phyloP scores from a whole-genome alignment of 2,797 vertebrate species.

The Staurois parvus region DNA sequence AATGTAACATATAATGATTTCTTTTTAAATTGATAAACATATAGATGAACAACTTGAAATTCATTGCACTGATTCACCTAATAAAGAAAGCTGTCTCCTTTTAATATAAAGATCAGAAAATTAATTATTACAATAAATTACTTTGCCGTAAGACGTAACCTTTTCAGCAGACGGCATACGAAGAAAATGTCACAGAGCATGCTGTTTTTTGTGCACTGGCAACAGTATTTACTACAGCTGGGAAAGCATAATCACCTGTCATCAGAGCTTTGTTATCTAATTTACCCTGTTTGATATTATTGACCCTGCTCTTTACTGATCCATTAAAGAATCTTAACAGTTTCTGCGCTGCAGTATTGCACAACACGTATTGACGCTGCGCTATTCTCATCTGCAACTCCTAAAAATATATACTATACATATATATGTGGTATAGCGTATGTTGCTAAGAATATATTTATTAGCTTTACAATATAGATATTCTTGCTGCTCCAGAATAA shows the following conservation, averaged over 20 bases:
- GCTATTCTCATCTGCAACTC: background rate
- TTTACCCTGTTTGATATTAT: conserved; percentile 59
- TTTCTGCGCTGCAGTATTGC: conserved; percentile 19
- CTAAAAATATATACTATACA: conserved; percentile 8
- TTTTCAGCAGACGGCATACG: conserved; percentile 46
- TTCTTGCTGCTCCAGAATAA: conserved; percentile 19
- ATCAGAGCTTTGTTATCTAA: conserved; percentile 58
- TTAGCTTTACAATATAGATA: conserved; percentile 45
- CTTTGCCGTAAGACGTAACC: conserved; percentile 51
- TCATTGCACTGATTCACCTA: conserved; percentile 25
- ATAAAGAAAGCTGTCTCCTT: conserved; percentile 43
- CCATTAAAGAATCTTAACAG: conserved; percentile 44
- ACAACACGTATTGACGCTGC: background rate
- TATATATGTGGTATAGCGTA: conserved; percentile 7
- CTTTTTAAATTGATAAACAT: conserved; percentile 39
- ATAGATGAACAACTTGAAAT: conserved; percentile 35
- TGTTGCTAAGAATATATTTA: conserved; percentile 54
- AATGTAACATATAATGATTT: background rate
- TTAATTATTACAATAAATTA: conserved; percentile 58
- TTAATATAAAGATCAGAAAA: conserved; percentile 54
- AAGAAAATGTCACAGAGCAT: conserved; percentile 58
- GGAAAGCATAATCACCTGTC: conserved; percentile 55
- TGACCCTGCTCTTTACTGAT: conserved; percentile 51
- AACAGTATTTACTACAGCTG: conserved; percentile 55
- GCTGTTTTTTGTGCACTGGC: conserved; percentile 36